Evolutionary conservation across 2,113 vertebrate species (phyloP).

Genomic region (Rhea pennata): DNA sequence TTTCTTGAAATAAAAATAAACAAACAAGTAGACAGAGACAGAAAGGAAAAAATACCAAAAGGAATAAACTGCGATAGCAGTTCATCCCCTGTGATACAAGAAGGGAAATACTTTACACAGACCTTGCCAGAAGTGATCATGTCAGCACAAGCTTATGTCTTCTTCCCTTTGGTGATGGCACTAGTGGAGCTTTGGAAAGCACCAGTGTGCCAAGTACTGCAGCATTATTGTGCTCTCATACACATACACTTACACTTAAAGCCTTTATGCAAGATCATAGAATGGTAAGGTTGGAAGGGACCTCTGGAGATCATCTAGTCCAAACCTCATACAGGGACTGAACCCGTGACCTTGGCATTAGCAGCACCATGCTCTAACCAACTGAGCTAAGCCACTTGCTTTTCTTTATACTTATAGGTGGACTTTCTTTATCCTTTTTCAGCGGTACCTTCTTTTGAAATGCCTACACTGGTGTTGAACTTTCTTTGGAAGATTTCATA

Average conservation of each 20-base stretch:
- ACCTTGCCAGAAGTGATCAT: background rate
- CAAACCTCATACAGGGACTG: too few species aligned
- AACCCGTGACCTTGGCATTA: too few species aligned
- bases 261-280: too few species aligned
- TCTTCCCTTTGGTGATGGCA: background rate
- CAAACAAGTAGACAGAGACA: background rate
- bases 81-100: background rate
- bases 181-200: background rate
- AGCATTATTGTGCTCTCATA: background rate
- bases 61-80: background rate
- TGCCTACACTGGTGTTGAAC: background rate
- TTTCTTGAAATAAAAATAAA: background rate
- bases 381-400: too few species aligned
- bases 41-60: background rate
- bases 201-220: background rate
- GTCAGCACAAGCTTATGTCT: background rate
- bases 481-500: background rate
- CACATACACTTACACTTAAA: too few species aligned
- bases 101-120: background rate
- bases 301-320: too few species aligned
- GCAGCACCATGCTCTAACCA: too few species aligned
- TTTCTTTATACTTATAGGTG: background rate
- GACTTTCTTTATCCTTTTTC: background rate
- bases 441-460: background rate
- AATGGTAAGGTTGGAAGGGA: too few species aligned